Evolutionary conservation across 2,113 vertebrate genomes (phyloP), one percentile per base, ranked within the genome.

Genomic region (Malurus alboscapulatus): DNA sequence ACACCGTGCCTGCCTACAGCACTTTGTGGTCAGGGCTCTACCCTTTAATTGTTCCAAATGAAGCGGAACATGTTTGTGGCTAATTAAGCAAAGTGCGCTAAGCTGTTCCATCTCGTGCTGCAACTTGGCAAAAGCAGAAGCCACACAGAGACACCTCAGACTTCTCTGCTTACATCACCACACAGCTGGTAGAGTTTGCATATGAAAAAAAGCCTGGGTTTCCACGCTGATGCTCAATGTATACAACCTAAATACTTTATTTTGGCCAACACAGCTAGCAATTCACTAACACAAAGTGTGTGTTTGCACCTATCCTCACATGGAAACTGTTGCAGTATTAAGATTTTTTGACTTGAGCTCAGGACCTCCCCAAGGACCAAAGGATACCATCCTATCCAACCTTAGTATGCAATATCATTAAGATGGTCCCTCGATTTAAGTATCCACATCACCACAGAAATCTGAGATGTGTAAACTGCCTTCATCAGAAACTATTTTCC

Each of bases 41-140:
- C 78, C 30, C 78, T 96, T 67, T 14, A 75, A 36, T 75, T 45
- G 92, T 96, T 98, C 97, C 97, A 93, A 42, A 40, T 17, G 25
- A 84, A 89, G 96, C 59, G 97, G 97, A 98, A 98, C 96, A 96
- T 67, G 32, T 91, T 78, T 34, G 45, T 36, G 34, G 25, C 29
- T 30, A 8, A 26, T 45, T 1, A 8, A 63, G 16, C 15, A 47
- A 51, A 73, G 65, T 72, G 50, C n/a, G 83, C 38, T 92, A 78
- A 96, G 85, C 89, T 92, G 83, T 97, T 95, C 91, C 96, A 57
- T 63, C 67, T 80, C 8, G 0, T 17, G 19, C 50, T 40, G 25
- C 27, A 34, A 48, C 32, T 5, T 21, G 34, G 32, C 45, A 84
- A 75, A 73, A 83, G 75, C 76, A 92, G 62, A 92, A 84, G 68